These are phyloP conservation scores for Scytalopus superciliaris DNA, from an alignment of 2,113 vertebrate genomes.

Conservation along the genomic window DNA sequence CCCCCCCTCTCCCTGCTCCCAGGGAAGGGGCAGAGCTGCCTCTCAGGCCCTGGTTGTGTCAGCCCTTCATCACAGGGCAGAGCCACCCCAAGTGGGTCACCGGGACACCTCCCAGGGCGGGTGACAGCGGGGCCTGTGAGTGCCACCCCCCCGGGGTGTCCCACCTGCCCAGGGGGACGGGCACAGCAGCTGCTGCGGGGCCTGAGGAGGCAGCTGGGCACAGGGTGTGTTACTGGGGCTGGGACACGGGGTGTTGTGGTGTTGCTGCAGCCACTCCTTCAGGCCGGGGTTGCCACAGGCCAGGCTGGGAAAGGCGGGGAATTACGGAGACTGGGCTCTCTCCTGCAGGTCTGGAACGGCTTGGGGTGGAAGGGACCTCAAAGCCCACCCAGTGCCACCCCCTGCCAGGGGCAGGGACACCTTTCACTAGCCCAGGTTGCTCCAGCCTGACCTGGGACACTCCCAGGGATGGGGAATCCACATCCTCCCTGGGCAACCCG, in stretches of 20 bases:
- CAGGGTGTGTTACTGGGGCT: neutral
- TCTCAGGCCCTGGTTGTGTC: no score
- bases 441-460: neutral
- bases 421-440: neutral
- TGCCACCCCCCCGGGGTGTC: no score
- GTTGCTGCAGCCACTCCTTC: accelerated
- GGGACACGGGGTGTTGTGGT: accelerated
- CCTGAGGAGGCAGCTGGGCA: neutral
- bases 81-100: neutral
- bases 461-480: neutral
- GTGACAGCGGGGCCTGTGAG: neutral
- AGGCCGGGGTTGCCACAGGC: accelerated
- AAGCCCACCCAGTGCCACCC: neutral
- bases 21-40: no score
- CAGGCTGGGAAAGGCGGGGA: neutral
- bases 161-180: no score
- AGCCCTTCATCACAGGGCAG: neutral
- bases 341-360: neutral
- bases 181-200: no score
- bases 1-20: no score
- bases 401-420: neutral
- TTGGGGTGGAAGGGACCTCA: neutral
- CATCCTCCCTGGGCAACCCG: neutral
- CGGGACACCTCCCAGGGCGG: neutral
- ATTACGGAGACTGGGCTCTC: accelerated